These are phyloP conservation scores for Tamias sibiricus DNA, from an alignment of 2,113 vertebrate species.

Conservation along the genomic window DNA sequence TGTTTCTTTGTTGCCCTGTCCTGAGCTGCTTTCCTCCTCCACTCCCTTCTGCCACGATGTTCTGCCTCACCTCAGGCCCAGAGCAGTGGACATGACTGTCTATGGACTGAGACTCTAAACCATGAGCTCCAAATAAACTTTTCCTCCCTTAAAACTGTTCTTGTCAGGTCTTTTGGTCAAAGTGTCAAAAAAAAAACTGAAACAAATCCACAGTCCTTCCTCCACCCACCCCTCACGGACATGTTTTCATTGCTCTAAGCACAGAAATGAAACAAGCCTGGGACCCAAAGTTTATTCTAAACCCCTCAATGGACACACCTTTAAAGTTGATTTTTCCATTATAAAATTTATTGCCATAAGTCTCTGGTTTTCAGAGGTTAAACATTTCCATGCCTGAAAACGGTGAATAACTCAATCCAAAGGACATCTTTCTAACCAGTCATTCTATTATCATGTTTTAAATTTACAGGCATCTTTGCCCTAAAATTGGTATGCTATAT, in stretches of 20 bases:
- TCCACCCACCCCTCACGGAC: background rate
- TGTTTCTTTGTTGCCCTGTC: too few relatives aligned
- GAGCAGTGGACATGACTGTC: too few relatives aligned
- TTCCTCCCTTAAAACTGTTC: too few relatives aligned
- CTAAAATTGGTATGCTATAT: slow-evolving; percentile 73
- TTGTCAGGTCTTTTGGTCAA: too few relatives aligned
- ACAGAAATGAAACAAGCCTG: background rate
- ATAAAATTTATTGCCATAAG: background rate
- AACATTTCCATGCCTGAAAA: slow-evolving; percentile 21
- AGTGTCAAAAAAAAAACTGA: too few relatives aligned
- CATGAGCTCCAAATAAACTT: too few relatives aligned
- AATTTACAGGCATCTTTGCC: slow-evolving; percentile 59
- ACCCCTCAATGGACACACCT: background rate
- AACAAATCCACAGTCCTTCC: background rate
- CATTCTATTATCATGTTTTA: slow-evolving; percentile 52
- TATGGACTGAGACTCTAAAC: too few relatives aligned
- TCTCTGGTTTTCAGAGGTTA: slow-evolving; percentile 2
- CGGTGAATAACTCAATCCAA: slow-evolving; percentile 30
- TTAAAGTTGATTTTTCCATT: background rate
- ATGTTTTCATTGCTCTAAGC: background rate
- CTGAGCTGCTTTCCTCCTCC: too few relatives aligned
- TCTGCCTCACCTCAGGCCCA: too few relatives aligned
- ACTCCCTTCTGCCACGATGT: too few relatives aligned
- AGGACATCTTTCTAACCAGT: slow-evolving; percentile 24
- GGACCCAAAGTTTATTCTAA: background rate